Percentiles rank a stretch among this genome's conserved stretches.
These are phyloP conservation scores for Beris morrisii DNA, from an alignment of 2,888 invertebrate genomes.

Conservation along the genomic window DNA sequence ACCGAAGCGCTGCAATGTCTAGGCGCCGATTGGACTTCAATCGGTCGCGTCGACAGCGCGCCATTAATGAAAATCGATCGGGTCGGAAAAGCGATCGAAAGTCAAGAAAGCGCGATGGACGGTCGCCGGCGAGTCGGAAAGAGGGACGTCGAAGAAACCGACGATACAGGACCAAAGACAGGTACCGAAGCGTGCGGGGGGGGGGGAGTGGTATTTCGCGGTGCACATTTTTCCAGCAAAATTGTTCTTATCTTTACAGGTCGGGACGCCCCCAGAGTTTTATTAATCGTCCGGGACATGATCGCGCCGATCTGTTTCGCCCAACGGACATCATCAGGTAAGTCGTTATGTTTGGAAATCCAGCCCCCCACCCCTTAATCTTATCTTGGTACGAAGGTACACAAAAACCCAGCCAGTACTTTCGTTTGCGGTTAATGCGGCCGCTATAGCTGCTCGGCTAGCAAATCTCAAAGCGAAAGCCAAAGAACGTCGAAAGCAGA, in stretches of 20 bases:
- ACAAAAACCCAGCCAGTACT: constrained; percentile 30
- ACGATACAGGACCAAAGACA: too few species aligned
- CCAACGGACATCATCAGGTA: too few species aligned
- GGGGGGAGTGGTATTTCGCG: too few species aligned
- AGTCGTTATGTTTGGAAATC: too few species aligned
- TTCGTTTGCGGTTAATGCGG: constrained; percentile 20
- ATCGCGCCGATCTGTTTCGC: too few species aligned
- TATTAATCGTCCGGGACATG: too few species aligned
- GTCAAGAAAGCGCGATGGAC: neutral
- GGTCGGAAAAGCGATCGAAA: neutral
- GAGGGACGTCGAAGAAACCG: neutral
- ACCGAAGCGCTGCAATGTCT: neutral
- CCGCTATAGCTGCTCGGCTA: constrained; percentile 4
- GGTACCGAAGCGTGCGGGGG: too few species aligned
- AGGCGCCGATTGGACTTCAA: neutral
- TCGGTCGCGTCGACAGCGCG: neutral
- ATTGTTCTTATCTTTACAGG: too few species aligned
- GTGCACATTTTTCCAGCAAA: too few species aligned
- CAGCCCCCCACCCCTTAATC: too few species aligned
- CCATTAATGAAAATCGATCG: neutral
- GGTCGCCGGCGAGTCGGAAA: constrained; percentile 10
- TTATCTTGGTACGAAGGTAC: too few species aligned
- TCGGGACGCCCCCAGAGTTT: too few species aligned
- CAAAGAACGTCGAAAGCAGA: constrained; percentile 2
- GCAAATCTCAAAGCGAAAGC: neutral